phyloP scores from a whole-genome alignment of 1,140 invertebrate species.

The Drosophila carrolli region DNA sequence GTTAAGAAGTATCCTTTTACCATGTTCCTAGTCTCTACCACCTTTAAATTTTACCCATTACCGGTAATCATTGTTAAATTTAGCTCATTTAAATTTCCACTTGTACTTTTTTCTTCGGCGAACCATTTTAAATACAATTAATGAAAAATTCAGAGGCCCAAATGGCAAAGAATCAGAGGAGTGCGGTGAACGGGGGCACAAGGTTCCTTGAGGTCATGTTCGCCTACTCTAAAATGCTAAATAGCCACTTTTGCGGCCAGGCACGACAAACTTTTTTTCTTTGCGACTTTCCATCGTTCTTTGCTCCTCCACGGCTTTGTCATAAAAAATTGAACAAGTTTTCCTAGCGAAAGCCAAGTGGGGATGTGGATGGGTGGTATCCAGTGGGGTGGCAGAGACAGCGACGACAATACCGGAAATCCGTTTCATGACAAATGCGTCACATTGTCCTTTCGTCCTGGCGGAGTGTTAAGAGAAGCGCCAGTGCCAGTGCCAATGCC shows the following conservation, averaged over 20 bases:
- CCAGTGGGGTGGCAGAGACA: slow-evolving; percentile 44
- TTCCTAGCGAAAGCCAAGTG: slow-evolving; percentile 63
- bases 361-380: neutral
- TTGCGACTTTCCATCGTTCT: slow-evolving; percentile 11
- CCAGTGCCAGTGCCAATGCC: neutral
- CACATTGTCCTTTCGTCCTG: slow-evolving; percentile 69
- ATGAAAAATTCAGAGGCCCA: slow-evolving; percentile 67
- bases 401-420: slow-evolving; percentile 76
- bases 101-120: slow-evolving; percentile 8
- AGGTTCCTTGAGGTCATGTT: slow-evolving; percentile 50
- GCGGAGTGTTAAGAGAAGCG: slow-evolving; percentile 57
- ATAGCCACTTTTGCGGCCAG: slow-evolving; percentile 80
- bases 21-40: neutral
- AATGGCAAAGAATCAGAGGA: slow-evolving; percentile 1
- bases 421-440: slow-evolving; percentile 82
- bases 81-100: slow-evolving; percentile 58
- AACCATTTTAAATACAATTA: slow-evolving; percentile 65
- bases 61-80: slow-evolving; percentile 49
- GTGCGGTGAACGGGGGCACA: neutral
- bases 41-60: slow-evolving; percentile 26
- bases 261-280: slow-evolving; percentile 48
- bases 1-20: neutral
- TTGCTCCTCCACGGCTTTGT: slow-evolving; percentile 40
- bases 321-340: slow-evolving; percentile 80
- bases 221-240: slow-evolving; percentile 80